Base-by-base conservation (phyloP, 2,113 vertebrate species). In the Anser cygnoides region DNA sequence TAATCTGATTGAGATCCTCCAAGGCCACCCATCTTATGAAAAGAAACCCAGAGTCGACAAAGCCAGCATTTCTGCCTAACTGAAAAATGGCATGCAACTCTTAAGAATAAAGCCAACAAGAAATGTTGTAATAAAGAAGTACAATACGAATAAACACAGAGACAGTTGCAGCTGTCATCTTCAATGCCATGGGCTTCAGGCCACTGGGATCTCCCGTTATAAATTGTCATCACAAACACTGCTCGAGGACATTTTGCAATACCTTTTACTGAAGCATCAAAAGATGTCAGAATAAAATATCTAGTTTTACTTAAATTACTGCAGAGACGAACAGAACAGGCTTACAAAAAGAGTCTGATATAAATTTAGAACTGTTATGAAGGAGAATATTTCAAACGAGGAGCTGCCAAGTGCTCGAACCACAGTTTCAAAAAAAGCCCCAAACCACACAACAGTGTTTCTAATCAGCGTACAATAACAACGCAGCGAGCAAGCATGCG, bases 401-500 rank as follows among this genome's bases (percentile, higher is more conserved):
- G 7, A 74, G n/a, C 2, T 90, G 82, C 82, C 85, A 92, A 92
- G 63, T 0, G 0, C 41, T 86, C 76, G 88, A 86, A 82, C 62
- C 22, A 55, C 37, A 3, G 63, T 37, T 91, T 59, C 4, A 17
- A 13, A 26, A 13, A 31, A 61, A 68, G 29, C 28, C 79, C 22
- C 77, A 92, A 84, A 91, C 43, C 88, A 80, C 83, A 89, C 76
- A n/a, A 37, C 72, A 70, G 55, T 68, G 84, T 86, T 95, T 95
- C 82, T 77, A 86, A 87, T 93, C 67, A 74, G 72, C 0, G 0
- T 28, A 62, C 63, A 77, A 66, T 44, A 73, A 92, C 72, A 90
- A 44, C 2, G 10, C 92, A 87, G 90, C 2, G 29, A 93, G 77
- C 1, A 5, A 8, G 5, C 75, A 79, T 6, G 84, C 68, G 58